Evolutionary conservation across 2,113 vertebrate species (phyloP), one percentile per base, ranked within the genome.

Genomic region (Catharus minimus): DNA sequence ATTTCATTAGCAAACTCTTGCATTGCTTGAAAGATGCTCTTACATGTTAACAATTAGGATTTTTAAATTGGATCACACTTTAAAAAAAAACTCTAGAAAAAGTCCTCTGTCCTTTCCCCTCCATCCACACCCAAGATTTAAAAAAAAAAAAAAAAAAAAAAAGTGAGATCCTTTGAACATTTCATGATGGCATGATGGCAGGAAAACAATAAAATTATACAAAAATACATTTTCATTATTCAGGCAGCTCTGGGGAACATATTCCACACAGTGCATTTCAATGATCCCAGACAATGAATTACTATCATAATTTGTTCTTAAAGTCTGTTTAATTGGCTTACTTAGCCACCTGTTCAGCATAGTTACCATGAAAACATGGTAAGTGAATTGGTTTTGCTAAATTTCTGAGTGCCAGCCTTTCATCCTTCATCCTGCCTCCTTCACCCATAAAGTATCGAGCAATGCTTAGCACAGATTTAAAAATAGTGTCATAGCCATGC

Each of bases 301-400:
- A 66, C 83, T 86, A 61, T 72, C 83, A 72, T 83, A 95, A 95
- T 95, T 94, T 95, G 86, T 92, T 92, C 88, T 86, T 93, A 93
- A 95, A 95, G 33, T 90, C 92, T 90, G 15, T 90, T 94, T 94
- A 95, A 95, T 94, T 94, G 90, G 73, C 86, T 94, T 95, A 92
- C 65, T 90, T 95, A 90, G 88, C 90, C 93, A 95, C 92, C 90
- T 95, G 93, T 94, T 95, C 86, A 58, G 77, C 61, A 75, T 1
- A 86, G 88, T 78, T 88, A 92, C 69, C 88, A 72, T 62, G 88
- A 94, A 94, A 90, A 66, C 67, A 71, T 28, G 18, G 80, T 28
- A 46, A 55, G 58, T 39, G 49, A 73, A 62, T 60, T 13, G 28
- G 20, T 38, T 82, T 86, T 76, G 58, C 64, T 76, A 68, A 56